Evolutionary conservation across 2,113 vertebrate genomes (phyloP).

Genomic region (Pungitius pungitius): DNA sequence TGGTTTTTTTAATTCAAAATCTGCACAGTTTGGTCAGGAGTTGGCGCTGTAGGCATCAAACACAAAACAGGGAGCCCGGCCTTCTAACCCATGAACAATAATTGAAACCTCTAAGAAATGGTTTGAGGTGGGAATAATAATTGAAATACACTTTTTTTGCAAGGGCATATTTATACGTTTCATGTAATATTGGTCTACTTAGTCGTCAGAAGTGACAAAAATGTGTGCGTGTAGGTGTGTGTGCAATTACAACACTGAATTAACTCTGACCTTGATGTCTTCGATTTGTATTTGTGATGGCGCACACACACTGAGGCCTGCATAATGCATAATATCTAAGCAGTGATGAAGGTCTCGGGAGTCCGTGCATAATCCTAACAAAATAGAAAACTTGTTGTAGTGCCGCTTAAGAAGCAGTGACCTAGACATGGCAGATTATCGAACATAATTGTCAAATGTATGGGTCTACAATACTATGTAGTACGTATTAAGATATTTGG

Average conservation of each 20-base stretch:
- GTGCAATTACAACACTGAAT: constrained; percentile 27
- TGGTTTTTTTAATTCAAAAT: neutral
- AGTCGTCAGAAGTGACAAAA: neutral
- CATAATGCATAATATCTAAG: constrained; percentile 40
- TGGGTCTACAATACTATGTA: constrained; percentile 11
- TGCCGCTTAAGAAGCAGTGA: neutral
- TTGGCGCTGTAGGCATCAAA: neutral
- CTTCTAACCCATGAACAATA: too few relatives aligned
- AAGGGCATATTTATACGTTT: neutral
- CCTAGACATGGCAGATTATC: constrained; percentile 6
- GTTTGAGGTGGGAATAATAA: too few relatives aligned
- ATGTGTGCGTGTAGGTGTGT: constrained; percentile 9
- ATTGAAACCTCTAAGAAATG: too few relatives aligned
- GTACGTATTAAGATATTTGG: constrained; percentile 20
- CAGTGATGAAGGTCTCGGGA: constrained; percentile 22
- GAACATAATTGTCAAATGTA: neutral
- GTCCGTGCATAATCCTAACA: constrained; percentile 38
- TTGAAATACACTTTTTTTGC: neutral
- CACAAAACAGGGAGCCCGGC: too few relatives aligned
- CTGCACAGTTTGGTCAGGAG: too few relatives aligned
- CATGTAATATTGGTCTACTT: neutral
- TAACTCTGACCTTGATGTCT: constrained; percentile 54
- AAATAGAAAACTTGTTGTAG: constrained; percentile 32
- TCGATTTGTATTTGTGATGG: constrained; percentile 1
- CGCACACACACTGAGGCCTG: neutral